Base-by-base conservation (phyloP, 2,888 invertebrate species). In the Yponomeuta sedellus region DNA sequence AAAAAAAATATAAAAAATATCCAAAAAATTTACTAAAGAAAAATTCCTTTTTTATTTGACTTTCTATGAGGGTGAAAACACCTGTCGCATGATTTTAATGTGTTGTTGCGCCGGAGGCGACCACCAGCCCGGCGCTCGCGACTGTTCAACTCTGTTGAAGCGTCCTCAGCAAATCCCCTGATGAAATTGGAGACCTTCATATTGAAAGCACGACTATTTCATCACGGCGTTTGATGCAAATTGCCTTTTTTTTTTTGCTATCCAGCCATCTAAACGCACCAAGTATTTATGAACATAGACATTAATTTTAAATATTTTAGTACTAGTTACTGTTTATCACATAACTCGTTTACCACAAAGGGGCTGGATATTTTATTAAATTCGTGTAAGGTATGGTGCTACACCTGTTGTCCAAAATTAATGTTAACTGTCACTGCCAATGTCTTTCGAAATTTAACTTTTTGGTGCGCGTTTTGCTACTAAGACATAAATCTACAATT, bases 11-110 rank as follows among this genome's bases (percentile, higher is more conserved):
- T 75, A 70, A 58, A 77, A 64, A 70, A 67, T 70, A 74, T 75
- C 44, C 44, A 16, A 52, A 52, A 80, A 81, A 79, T 71, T 69
- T 16, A 52, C 72, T 61, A 69, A 68, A 72, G 76, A 85, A 82
- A 83, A 81, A 79, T 70, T 69, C 67, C 68, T 71, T 72, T 75
- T 75, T 71, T 73, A 68, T 75, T 78, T 80, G 77, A 82, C 80
- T 77, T 78, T 75, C 58, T 77, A 80, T 81, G 71, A 76, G 70
- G 67, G 73, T 75, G 73, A 68, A 71, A 70, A 71, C 34, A 34
- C 77, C 69, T 69, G 77, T 76, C 73, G 77, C 80, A 77, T 77
- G 44, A 52, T 52, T 52, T 52, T 52, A 52, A 16, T 16, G 76
- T 76, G 75, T 75, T 74, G 73, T 69, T 73, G 69, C 25, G 20